Base-by-base conservation (phyloP, 2,888 invertebrate species). In the Drosophila formosana region DNA sequence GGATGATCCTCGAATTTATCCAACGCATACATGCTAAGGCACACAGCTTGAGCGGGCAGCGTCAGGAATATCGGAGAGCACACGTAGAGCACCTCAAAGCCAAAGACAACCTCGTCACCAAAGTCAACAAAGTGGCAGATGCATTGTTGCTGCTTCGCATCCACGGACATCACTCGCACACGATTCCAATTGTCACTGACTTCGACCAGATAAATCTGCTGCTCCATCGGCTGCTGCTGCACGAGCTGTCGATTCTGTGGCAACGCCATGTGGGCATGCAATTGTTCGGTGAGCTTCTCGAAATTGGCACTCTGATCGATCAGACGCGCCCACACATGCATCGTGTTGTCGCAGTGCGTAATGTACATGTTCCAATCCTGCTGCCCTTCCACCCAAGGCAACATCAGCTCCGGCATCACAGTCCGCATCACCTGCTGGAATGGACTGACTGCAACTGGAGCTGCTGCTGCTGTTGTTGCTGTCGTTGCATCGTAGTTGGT, bases 81-180 rank as follows among this genome's bases (percentile, higher is more conserved):
- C 51, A 78, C 94, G 25, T 66, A 94, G 28, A 97, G 93, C 66
- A 94, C 93, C 28, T 93, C 90, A 9, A 94, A 91, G 4, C 92
- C 80, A 26, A 95, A 93, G 13, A 91, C 90, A 50, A 95, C 95
- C 70, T 95, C 95, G 76, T 96, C 96, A 0, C 97, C 97, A 75
- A 94, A 95, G 91, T 97, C 97, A 8, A 97, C 95, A 71, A 96
- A 95, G 78, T 95, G 95, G 57, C 95, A 95, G 8, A 93, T 90
- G 25, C 91, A 91, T 4, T 82, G 85, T 1, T 93, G 94, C 30
- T 92, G 92, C 1, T 93, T 92, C 25, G 93, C 93, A 30, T 94
- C 92, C n/a, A 91, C 64, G 28, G 92, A 89, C 47, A 94, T 92
- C 2, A 95, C 93, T 32, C 94, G 90, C 37, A 95, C 93, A 73